Conservation (phyloP, 92 coral and sea anemone genomes). For the Pocillopora meandrina region DNA sequence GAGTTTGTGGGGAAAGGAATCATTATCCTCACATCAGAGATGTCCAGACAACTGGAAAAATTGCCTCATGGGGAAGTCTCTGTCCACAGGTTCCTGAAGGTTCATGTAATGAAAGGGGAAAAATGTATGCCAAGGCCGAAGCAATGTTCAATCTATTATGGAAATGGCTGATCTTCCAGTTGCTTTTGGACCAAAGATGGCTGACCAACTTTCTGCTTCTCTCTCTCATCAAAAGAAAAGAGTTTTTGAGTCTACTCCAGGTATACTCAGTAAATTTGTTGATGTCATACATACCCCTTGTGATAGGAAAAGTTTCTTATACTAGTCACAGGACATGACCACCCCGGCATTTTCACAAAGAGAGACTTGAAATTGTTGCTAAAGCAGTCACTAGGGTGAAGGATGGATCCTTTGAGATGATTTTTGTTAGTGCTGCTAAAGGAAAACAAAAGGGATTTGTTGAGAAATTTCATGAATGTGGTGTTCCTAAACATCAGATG, state of each 20-base stretch:
- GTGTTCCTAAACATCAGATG: not conserved
- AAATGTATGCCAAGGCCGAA: no score
- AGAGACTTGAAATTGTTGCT: constrained; percentile 13
- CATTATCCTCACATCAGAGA: not conserved
- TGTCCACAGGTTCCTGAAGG: not conserved
- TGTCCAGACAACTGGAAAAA: not conserved
- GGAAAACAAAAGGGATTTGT: not conserved
- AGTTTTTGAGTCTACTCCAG: not conserved
- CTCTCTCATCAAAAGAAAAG: not conserved
- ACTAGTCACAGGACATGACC: not conserved
- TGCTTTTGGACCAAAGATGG: not conserved
- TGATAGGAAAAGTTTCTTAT: not conserved
- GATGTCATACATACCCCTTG: not conserved
- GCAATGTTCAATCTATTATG: not conserved
- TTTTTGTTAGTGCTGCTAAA: not conserved
- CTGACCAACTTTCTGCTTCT: not conserved
- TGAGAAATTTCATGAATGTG: not conserved
- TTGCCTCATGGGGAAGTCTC: not conserved
- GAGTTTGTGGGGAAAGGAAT: no score
- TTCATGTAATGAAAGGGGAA: not conserved
- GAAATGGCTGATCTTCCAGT: not conserved
- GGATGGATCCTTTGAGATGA: not conserved
- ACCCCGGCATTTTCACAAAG: not conserved
- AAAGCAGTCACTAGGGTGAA: not conserved
- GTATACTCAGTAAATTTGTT: not conserved